Percentiles rank a stretch among this genome's conserved stretches.
Conservation (phyloP, 2,113 vertebrate species). For the Blennius ocellaris region DNA sequence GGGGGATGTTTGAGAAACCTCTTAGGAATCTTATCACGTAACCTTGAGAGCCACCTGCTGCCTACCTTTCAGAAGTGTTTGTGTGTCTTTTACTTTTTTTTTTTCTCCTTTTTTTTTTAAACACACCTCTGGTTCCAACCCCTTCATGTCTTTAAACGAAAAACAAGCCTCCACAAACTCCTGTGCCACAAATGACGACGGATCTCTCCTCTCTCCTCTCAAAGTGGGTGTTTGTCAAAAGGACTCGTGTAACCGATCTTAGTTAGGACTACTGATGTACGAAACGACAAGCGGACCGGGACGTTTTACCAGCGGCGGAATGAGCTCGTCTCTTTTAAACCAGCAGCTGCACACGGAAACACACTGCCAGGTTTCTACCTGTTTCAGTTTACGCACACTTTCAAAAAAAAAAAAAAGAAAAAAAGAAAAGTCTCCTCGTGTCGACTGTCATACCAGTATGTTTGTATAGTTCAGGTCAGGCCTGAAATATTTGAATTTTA, state of each 20-base stretch:
- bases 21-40: constrained; percentile 63
- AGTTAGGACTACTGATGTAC: constrained; percentile 73
- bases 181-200: constrained; percentile 69
- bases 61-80: constrained; percentile 78
- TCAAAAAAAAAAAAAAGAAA: constrained; percentile 13
- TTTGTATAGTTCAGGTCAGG: constrained; percentile 79
- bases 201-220: constrained; percentile 8
- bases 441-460: constrained; percentile 74
- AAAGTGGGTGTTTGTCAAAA: constrained; percentile 75
- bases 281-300: constrained; percentile 57
- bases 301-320: constrained; percentile 65
- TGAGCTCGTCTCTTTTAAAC: constrained; percentile 62
- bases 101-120: too few relatives aligned
- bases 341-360: constrained; percentile 76
- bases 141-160: constrained; percentile 34
- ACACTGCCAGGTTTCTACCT: constrained; percentile 78
- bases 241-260: constrained; percentile 69
- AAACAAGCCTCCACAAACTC: constrained; percentile 68
- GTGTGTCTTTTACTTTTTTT: constrained; percentile 37
- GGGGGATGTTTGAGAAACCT: neutral
- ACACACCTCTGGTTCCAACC: constrained; percentile 52
- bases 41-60: constrained; percentile 81
- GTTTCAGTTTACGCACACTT: constrained; percentile 71
- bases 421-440: constrained; percentile 63
- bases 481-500: constrained; percentile 77